Conservation (phyloP, 1,140 invertebrate genomes). For the Ceratitis capitata region DNA sequence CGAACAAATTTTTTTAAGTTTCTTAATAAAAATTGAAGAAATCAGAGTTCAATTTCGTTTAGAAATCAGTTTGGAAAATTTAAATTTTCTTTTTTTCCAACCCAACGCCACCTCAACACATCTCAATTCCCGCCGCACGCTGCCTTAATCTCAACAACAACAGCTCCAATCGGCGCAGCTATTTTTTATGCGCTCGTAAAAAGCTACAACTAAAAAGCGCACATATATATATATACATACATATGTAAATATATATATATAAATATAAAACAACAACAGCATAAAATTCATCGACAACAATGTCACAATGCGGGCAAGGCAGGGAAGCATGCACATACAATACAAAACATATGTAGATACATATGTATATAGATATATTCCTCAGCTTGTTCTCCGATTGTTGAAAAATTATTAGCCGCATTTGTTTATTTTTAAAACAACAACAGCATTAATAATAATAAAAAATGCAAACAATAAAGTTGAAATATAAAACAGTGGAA, state of each 20-base stretch:
- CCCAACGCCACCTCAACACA: too few relatives aligned
- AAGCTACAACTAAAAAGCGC: neutral
- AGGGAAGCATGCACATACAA: neutral
- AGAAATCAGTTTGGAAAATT: too few relatives aligned
- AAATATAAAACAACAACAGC: neutral
- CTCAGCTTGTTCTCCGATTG: neutral
- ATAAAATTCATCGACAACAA: constrained; percentile 22
- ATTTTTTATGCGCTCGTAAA: constrained; percentile 23
- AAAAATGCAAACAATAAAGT: constrained; percentile 25
- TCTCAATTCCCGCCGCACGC: too few relatives aligned
- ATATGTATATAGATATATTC: neutral
- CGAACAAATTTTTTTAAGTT: too few relatives aligned
- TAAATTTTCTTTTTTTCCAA: neutral
- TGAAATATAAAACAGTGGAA: neutral
- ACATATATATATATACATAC: neutral
- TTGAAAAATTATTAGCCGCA: constrained; percentile 25
- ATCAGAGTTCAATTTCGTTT: too few relatives aligned
- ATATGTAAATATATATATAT: neutral
- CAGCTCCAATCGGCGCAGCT: neutral
- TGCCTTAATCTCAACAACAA: neutral
- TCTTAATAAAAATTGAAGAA: neutral
- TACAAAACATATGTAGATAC: neutral
- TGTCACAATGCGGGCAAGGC: neutral
- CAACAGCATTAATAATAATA: constrained; percentile 20
- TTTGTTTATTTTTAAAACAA: constrained; percentile 35